Conservation (phyloP, 2,888 invertebrate species). For the Minunthozetes semirufus region DNA sequence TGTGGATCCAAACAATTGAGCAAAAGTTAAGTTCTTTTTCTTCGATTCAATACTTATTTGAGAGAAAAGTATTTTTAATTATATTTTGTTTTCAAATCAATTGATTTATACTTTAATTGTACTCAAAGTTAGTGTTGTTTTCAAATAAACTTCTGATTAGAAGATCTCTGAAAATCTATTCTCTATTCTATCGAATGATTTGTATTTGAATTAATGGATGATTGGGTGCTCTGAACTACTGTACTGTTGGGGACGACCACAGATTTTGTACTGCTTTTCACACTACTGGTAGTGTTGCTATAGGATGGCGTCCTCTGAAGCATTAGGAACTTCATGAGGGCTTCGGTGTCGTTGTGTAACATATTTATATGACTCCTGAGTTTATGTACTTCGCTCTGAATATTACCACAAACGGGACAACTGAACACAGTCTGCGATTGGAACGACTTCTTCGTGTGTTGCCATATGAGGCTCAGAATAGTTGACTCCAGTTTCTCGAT, state of each 20-base stretch:
- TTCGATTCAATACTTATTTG: too few species aligned
- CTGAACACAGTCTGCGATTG: slow-evolving; percentile 10
- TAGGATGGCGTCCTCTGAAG: slow-evolving; percentile 2
- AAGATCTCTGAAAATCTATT: too few species aligned
- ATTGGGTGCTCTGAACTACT: background rate
- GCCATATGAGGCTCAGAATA: background rate
- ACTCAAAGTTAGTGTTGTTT: too few species aligned
- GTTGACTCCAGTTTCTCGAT: slow-evolving; percentile 9
- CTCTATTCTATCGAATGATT: too few species aligned
- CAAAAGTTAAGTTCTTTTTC: too few species aligned
- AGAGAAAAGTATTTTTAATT: too few species aligned
- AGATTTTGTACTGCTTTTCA: background rate
- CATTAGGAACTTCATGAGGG: slow-evolving; percentile 16
- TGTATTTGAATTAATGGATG: too few species aligned
- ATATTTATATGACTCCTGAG: slow-evolving; percentile 9
- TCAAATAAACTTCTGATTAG: too few species aligned
- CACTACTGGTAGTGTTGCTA: background rate
- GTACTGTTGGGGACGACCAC: background rate
- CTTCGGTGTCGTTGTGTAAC: slow-evolving; percentile 24
- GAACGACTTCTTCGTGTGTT: background rate
- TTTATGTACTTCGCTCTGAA: background rate
- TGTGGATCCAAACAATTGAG: too few species aligned
- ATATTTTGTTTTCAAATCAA: too few species aligned
- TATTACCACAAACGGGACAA: slow-evolving; percentile 13
- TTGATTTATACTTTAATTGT: too few species aligned